These are phyloP conservation scores for Ambastaia sidthimunki DNA, from an alignment of 2,797 vertebrate genomes.

Conservation along the genomic window DNA sequence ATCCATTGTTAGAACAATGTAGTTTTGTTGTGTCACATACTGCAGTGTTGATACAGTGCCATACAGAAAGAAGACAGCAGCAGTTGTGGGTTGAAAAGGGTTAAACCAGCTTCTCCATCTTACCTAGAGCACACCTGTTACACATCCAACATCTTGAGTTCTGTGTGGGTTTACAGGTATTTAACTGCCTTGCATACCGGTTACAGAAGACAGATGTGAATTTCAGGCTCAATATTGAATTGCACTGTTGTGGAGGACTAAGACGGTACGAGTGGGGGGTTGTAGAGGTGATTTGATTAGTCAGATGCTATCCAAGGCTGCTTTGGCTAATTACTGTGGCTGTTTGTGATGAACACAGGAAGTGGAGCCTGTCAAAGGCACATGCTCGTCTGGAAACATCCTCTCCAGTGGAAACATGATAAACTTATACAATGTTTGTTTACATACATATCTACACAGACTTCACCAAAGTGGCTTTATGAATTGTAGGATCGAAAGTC, in stretches of 20 bases:
- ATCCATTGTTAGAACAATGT: no score
- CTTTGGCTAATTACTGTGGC: conserved; percentile 69
- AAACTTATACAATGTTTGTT: neutral
- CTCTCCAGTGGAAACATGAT: conserved; percentile 50
- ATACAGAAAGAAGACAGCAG: no score
- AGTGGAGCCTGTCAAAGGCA: conserved; percentile 55
- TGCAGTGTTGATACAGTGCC: no score
- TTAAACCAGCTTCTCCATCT: neutral
- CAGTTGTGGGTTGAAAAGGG: neutral
- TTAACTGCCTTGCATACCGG: conserved; percentile 5
- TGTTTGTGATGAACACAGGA: conserved; percentile 72
- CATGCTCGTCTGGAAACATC: conserved; percentile 52
- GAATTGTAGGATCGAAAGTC: no score
- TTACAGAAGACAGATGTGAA: neutral
- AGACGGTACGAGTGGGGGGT: conserved; percentile 52
- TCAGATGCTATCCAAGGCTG: conserved; percentile 68
- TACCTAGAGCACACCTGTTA: neutral
- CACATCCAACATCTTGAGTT: neutral
- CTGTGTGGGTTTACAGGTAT: neutral
- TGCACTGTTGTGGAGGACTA: conserved; percentile 38
- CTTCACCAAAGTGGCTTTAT: no score
- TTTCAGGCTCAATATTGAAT: conserved; percentile 68
- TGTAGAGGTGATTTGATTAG: conserved; percentile 75
- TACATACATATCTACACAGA: neutral
- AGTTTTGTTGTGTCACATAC: no score